A percentile compares a stretch with the other conserved stretches of the same genome.
Conservation (phyloP, 2,888 invertebrate genomes). For the Odontomyia ornata region DNA sequence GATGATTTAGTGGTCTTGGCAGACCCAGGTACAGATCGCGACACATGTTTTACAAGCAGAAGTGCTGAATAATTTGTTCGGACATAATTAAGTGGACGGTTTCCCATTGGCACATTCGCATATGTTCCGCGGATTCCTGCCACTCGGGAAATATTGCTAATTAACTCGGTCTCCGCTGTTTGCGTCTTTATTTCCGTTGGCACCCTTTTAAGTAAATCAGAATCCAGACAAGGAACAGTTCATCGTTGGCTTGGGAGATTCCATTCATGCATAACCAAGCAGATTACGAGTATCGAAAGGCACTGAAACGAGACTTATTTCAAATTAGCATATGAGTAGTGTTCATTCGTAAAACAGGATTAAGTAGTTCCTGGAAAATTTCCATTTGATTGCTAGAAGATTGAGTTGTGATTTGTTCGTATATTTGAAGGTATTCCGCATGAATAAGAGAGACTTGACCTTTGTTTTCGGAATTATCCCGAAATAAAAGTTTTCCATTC, state of each 20-base stretch:
- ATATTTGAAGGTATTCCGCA: too few relatives aligned
- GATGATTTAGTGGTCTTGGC: constrained; percentile 45
- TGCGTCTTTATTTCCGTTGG: constrained; percentile 40
- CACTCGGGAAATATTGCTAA: constrained; percentile 12
- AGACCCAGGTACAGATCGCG: constrained; percentile 44
- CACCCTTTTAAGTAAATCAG: constrained; percentile 1
- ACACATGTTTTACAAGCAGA: constrained; percentile 48
- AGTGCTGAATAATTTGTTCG: constrained; percentile 50
- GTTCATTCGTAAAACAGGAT: too few relatives aligned
- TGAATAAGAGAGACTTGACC: too few relatives aligned
- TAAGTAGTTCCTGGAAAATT: too few relatives aligned
- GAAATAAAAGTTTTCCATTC: too few relatives aligned
- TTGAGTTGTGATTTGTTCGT: too few relatives aligned
- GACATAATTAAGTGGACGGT: constrained; percentile 49
- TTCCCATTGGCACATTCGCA: constrained; percentile 8
- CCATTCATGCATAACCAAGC: not conserved
- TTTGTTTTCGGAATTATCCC: too few relatives aligned
- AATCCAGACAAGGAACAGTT: not conserved
- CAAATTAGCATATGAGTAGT: too few relatives aligned
- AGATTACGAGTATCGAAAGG: too few relatives aligned
- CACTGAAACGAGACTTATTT: too few relatives aligned
- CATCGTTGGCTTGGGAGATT: not conserved
- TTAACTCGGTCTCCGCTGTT: constrained; percentile 18
- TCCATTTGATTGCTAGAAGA: too few relatives aligned
- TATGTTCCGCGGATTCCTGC: not conserved